Conservation (phyloP, 2,797 vertebrate genomes). For the Xenops minutus region DNA sequence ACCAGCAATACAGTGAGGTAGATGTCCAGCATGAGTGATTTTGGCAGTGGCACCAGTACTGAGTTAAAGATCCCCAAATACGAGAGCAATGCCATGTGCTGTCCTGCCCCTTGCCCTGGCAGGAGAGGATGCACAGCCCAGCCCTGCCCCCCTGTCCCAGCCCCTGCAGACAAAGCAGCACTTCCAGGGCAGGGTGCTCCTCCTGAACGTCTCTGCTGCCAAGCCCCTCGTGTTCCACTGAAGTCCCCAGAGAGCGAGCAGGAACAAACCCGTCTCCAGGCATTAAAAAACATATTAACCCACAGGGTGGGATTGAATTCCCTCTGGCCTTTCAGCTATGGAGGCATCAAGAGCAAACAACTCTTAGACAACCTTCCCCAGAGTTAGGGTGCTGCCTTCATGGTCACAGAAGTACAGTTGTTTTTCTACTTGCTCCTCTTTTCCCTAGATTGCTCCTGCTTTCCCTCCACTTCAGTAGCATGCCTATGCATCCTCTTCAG, state of each 20-base stretch:
- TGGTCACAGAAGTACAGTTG: background rate
- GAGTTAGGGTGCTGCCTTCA: background rate
- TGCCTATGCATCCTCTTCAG: background rate
- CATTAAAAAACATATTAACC: background rate
- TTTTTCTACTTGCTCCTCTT: background rate
- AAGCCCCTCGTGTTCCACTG: accelerated
- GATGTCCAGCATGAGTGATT: accelerated
- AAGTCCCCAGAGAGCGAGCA: accelerated
- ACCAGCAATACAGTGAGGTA: accelerated
- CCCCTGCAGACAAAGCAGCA: accelerated
- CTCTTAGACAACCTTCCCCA: background rate
- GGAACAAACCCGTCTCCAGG: background rate
- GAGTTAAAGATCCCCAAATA: background rate
- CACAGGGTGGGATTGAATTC: accelerated
- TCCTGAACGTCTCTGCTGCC: accelerated
- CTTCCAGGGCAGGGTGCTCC: background rate
- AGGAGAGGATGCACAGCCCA: background rate
- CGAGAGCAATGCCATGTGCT: background rate
- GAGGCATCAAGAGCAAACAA: background rate
- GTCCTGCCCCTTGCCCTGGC: background rate
- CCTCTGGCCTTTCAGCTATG: background rate
- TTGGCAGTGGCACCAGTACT: accelerated
- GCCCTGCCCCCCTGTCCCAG: background rate
- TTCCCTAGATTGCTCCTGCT: background rate
- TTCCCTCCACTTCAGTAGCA: background rate